phyloP scores from a whole-genome alignment of 2,113 vertebrate genomes.

The Lamprotornis superbus region DNA sequence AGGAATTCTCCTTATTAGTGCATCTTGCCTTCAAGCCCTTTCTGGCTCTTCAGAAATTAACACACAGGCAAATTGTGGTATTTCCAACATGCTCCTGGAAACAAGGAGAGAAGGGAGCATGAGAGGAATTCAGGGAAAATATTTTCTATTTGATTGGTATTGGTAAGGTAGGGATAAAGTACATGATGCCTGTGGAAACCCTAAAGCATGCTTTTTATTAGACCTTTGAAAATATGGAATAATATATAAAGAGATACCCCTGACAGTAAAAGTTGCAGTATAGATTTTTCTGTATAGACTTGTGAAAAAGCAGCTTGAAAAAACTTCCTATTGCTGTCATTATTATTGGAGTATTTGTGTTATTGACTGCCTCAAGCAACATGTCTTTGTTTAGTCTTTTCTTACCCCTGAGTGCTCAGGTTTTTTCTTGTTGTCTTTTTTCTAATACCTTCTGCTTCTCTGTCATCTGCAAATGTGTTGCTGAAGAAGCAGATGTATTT shows the following conservation, averaged over 20 bases:
- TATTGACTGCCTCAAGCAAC: constrained; percentile 30
- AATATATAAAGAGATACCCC: neutral
- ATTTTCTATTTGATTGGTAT: neutral
- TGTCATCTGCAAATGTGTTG: neutral
- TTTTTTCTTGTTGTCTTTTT: neutral
- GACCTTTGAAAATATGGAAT: neutral
- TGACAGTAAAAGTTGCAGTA: neutral
- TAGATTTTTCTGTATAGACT: neutral
- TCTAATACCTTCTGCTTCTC: neutral
- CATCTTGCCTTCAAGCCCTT: constrained; percentile 59
- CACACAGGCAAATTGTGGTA: neutral
- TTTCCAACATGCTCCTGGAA: neutral
- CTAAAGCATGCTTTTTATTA: neutral
- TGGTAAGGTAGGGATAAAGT: neutral
- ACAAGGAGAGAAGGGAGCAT: neutral
- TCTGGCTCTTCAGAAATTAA: constrained; percentile 55
- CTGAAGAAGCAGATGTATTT: neutral
- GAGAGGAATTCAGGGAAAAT: neutral
- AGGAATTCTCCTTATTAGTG: constrained; percentile 68
- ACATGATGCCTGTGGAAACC: neutral
- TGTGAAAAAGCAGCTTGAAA: neutral
- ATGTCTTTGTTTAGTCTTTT: constrained; percentile 23
- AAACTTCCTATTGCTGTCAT: neutral
- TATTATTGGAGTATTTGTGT: neutral
- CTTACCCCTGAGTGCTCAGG: neutral